Percentiles rank a stretch among this genome's conserved stretches.
Conservation (phyloP, 2,797 vertebrate species). For the Acipenser oxyrinchus region DNA sequence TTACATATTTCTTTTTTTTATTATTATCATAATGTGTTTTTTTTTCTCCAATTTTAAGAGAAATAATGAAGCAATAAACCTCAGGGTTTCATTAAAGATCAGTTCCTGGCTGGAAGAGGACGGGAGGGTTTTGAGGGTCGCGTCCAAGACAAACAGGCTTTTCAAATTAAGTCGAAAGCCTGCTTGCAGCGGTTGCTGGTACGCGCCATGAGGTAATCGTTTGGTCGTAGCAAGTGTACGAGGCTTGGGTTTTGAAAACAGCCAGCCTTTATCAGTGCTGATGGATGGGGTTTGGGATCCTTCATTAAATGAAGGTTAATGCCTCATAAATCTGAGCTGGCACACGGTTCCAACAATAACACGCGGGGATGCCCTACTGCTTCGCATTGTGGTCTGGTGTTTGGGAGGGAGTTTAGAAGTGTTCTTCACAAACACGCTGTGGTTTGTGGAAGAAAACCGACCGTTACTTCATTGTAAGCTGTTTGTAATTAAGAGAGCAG, state of each 20-base stretch:
- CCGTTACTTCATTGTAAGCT: constrained; percentile 27
- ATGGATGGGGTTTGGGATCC: constrained; percentile 21
- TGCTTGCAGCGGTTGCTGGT: constrained; percentile 45
- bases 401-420: constrained; percentile 20
- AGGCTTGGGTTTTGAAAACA: constrained; percentile 22
- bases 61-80: constrained; percentile 14
- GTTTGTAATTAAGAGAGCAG: constrained; percentile 39
- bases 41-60: constrained; percentile 11
- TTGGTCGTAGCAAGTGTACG: constrained; percentile 27
- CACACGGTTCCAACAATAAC: constrained; percentile 22
- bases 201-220: constrained; percentile 57
- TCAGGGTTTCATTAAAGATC: constrained; percentile 12
- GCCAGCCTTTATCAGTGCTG: constrained; percentile 33
- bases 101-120: too few relatives aligned
- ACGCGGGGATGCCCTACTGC: constrained; percentile 16
- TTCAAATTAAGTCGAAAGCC: constrained; percentile 57
- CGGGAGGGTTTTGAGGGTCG: constrained; percentile 5
- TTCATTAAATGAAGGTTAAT: constrained; percentile 30
- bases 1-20: background rate
- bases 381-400: constrained; percentile 13
- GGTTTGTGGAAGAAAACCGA: constrained; percentile 40
- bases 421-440: constrained; percentile 40
- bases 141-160: constrained; percentile 51
- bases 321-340: constrained; percentile 18
- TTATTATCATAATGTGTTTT: constrained; percentile 3